Evolutionary conservation across 2,797 vertebrate species (phyloP).

Genomic region (Ataeniobius toweri): DNA sequence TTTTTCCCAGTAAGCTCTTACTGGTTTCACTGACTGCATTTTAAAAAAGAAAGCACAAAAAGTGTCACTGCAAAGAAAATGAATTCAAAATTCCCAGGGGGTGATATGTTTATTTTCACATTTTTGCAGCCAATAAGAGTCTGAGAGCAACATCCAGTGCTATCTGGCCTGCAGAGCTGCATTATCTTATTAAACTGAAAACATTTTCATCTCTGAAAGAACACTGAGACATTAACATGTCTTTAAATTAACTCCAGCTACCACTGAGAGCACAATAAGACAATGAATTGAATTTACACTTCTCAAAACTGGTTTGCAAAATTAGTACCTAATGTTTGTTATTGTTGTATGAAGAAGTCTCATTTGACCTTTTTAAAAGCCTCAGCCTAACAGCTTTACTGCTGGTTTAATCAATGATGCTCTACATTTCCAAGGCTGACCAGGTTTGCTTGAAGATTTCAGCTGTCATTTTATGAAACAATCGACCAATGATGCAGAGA

Average conservation of each 20-base stretch:
- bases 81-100: conserved; percentile 60
- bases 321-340: not conserved
- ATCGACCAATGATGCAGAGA: not conserved
- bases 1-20: conserved; percentile 27
- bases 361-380: not conserved
- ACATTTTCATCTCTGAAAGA: conserved; percentile 44
- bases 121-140: conserved; percentile 66
- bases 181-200: conserved; percentile 54
- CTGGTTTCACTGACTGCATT: conserved; percentile 53
- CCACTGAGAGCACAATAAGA: conserved; percentile 33
- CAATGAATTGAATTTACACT: conserved; percentile 2
- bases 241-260: conserved; percentile 51
- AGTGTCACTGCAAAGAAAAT: conserved; percentile 47
- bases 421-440: conserved; percentile 19
- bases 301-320: not conserved
- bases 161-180: conserved; percentile 23
- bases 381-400: conserved; percentile 1
- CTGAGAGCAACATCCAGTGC: conserved; percentile 38
- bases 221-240: conserved; percentile 39
- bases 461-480: not conserved
- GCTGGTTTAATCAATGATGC: conserved; percentile 23
- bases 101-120: conserved; percentile 58
- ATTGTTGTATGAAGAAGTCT: not conserved
- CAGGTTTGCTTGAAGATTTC: conserved; percentile 17
- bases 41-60: conserved; percentile 41